Base-by-base conservation (phyloP, 2,113 vertebrate species). In the Larimichthys polyactis region DNA sequence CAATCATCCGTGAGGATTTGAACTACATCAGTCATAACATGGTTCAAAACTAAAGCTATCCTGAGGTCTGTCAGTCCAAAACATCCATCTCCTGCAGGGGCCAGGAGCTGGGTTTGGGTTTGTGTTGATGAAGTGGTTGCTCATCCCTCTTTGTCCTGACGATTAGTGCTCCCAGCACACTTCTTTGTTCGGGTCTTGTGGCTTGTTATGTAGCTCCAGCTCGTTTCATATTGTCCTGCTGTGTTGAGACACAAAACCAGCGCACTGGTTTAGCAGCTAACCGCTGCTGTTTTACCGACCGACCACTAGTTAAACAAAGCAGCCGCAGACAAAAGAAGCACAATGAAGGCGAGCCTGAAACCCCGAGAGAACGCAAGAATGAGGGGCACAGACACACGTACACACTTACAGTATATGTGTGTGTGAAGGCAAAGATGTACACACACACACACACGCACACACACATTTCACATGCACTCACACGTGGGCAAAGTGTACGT, bases 321-420 rank as follows among this genome's bases (percentile, higher is more conserved):
- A 7, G 22, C 57, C 0, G 2, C 11, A 3, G 52, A 94, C 88
- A 93, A 91, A 92, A 78, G 91, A 48, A 14, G 71, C 78, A 91
- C 83, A 92, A 89, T 85, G 80, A 55, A 32, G 49, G 49, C 43
- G 12, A 11, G 78, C 62, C 79, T 89, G 86, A 92, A 93, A 82
- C 71, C 76, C 85, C 67, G 67, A 87, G 87, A 91, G 89, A 87
- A 22, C 22, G 52, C 79, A 87, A 82, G 88, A 93, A 87, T 76
- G 20, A 65, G 27, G 78, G 54, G 15, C 14, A 70, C 48, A 22
- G 15, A 32, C 55, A 67, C 44, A 14, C 11, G 49, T 11, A 22
- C 7, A 52, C 54, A 81, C 83, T 78, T 85, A 74, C 76, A 72
- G 62, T 36, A 63, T 27, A 20, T 24, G 20, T 80, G 20, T 80